Conservation (phyloP, 2,113 vertebrate genomes). For the rabbit (Oryctolagus cuniculus) region DNA sequence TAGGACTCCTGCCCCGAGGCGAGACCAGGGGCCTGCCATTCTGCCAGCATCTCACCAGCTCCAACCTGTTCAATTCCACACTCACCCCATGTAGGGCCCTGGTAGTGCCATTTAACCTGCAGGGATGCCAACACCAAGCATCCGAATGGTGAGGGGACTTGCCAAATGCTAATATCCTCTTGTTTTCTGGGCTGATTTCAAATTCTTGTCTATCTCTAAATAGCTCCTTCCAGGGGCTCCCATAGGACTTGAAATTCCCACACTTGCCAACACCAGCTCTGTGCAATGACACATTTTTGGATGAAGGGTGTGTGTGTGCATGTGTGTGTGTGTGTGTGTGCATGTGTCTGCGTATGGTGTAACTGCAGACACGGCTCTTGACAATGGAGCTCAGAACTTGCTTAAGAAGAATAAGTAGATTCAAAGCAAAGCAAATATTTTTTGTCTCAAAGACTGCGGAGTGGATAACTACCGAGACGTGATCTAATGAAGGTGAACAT, state of each 20-base stretch:
- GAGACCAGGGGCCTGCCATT: not conserved
- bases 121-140: not conserved
- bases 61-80: not conserved
- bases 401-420: not conserved
- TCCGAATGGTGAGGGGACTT: not conserved
- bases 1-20: not conserved
- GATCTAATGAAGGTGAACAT: not conserved
- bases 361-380: not conserved
- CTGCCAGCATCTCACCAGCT: not conserved
- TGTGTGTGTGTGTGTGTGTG: not conserved
- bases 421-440: not conserved
- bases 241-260: slow-evolving; percentile 1
- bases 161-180: not conserved
- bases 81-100: not conserved
- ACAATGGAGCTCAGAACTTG: not conserved
- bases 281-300: not conserved
- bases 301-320: not conserved
- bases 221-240: slow-evolving; percentile 21
- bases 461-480: not conserved
- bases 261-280: not conserved
- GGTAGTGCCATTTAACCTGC: slow-evolving; percentile 20
- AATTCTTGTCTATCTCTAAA: slow-evolving; percentile 41
- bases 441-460: not conserved
- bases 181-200: slow-evolving; percentile 46
- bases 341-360: not conserved